A percentile compares a stretch with the other conserved stretches of the same genome.
Conservation (phyloP, 2,797 vertebrate species). For the Malurus splendens region DNA sequence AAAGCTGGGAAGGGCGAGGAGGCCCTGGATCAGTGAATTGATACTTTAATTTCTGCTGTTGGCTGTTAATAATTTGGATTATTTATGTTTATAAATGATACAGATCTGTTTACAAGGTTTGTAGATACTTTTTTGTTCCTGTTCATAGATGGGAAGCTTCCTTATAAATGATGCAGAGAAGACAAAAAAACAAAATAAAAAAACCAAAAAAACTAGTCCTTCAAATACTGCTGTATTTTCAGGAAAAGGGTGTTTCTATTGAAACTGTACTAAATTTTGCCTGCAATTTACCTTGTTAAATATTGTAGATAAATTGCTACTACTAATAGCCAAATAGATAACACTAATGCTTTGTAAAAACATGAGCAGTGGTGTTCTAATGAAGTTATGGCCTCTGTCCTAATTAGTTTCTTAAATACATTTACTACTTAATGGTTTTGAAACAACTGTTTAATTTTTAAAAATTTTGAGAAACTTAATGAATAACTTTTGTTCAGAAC, state of each 20-base stretch:
- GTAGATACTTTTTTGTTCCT: conserved; percentile 98
- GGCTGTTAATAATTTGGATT: conserved; percentile 99
- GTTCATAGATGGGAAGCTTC: conserved; percentile 98
- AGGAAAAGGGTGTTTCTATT: conserved; percentile 99
- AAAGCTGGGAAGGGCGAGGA: conserved; percentile 66
- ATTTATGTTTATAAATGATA: conserved; percentile 99
- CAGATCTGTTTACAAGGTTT: conserved; percentile 99
- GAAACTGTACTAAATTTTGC: conserved; percentile 99
- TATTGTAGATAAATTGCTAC: conserved; percentile 99
- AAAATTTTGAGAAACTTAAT: conserved; percentile 82
- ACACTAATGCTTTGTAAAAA: conserved; percentile 97
- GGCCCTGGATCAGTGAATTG: conserved; percentile 86
- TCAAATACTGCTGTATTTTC: conserved; percentile 99
- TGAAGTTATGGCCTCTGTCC: conserved; percentile 87
- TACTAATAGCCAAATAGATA: conserved; percentile 98
- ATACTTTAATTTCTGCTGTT: conserved; percentile 93
- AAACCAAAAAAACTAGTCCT: conserved; percentile 83
- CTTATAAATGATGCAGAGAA: conserved; percentile 91
- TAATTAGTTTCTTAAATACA: conserved; percentile 92
- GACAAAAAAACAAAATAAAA: neutral
- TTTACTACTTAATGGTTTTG: conserved; percentile 92
- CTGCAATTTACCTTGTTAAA: conserved; percentile 99
- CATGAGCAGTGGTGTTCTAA: conserved; percentile 84
- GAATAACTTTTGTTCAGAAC: conserved; percentile 79
- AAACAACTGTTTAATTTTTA: conserved; percentile 86